A percentile compares a stretch with the other conserved stretches of the same genome.
Conservation (phyloP, 2,888 invertebrate genomes). For the Agrotis ipsilon region DNA sequence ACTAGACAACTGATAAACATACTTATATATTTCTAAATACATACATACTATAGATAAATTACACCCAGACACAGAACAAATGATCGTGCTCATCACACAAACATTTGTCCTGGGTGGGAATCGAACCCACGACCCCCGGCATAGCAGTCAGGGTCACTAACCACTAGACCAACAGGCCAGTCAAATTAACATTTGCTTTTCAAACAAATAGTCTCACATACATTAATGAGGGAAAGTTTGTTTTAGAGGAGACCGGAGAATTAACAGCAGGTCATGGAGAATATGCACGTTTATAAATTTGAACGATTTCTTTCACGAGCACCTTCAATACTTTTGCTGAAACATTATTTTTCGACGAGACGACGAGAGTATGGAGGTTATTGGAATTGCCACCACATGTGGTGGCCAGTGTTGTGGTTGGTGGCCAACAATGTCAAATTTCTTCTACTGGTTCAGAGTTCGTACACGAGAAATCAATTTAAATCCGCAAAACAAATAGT, state of each 20-base stretch:
- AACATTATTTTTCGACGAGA: slow-evolving; percentile 8
- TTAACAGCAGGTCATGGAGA: slow-evolving; percentile 39
- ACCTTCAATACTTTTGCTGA: slow-evolving; percentile 3
- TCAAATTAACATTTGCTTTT: slow-evolving; percentile 55
- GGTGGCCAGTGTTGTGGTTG: slow-evolving; percentile 2
- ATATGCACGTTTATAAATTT: slow-evolving; percentile 28
- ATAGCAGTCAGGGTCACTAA: too few relatives aligned
- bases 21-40: too few relatives aligned
- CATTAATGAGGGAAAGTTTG: slow-evolving; percentile 55
- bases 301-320: slow-evolving; percentile 19
- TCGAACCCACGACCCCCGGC: too few relatives aligned
- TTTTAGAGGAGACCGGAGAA: slow-evolving; percentile 40
- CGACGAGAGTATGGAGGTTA: slow-evolving; percentile 13
- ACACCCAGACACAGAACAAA: too few relatives aligned
- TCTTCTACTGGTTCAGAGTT: neutral
- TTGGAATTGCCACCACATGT: slow-evolving; percentile 27
- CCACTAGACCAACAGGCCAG: too few relatives aligned
- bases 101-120: too few relatives aligned
- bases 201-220: slow-evolving; percentile 17
- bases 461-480: slow-evolving; percentile 8
- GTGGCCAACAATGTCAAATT: slow-evolving; percentile 13
- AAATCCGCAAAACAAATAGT: slow-evolving; percentile 7
- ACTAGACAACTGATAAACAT: too few relatives aligned
- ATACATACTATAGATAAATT: too few relatives aligned
- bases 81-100: too few relatives aligned